Evolutionary conservation across 1,140 invertebrate species (phyloP).

Genomic region (Ips nitidus): DNA sequence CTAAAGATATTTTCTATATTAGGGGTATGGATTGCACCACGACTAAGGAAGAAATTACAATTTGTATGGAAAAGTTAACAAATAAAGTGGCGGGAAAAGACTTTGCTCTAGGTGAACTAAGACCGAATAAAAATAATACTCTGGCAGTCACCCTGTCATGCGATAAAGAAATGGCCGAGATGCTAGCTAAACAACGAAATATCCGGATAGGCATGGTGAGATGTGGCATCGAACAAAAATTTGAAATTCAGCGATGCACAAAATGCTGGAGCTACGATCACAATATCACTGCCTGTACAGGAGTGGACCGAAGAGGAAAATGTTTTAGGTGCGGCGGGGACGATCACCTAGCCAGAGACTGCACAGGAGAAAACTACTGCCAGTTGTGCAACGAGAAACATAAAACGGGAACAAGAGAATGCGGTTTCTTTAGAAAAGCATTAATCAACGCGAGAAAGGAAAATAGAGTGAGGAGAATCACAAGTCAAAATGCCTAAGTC

Average conservation of each 20-base stretch:
- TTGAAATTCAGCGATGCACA: slow-evolving; percentile 9
- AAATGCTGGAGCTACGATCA: slow-evolving; percentile 23
- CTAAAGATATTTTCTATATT: slow-evolving; percentile 14
- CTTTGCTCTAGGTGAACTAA: slow-evolving; percentile 12
- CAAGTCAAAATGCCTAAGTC: too few species aligned
- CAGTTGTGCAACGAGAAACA: slow-evolving; percentile 17
- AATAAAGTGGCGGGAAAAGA: not conserved
- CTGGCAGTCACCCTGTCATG: slow-evolving; percentile 8
- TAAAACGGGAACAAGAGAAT: slow-evolving; percentile 7
- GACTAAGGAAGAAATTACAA: slow-evolving; percentile 1
- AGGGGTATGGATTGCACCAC: slow-evolving; percentile 8
- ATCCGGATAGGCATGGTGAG: slow-evolving; percentile 11
- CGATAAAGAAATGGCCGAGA: not conserved
- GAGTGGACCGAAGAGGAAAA: slow-evolving; percentile 13
- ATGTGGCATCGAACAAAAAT: slow-evolving; percentile 19
- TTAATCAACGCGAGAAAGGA: not conserved
- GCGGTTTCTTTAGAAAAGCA: slow-evolving; percentile 12
- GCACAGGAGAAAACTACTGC: slow-evolving; percentile 10
- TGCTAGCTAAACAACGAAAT: not conserved
- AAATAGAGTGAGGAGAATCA: too few species aligned
- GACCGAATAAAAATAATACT: not conserved
- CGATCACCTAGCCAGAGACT: slow-evolving; percentile 20
- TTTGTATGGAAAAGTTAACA: not conserved
- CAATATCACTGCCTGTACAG: slow-evolving; percentile 6
- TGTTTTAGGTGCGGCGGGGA: slow-evolving; percentile 29